Conservation (phyloP, 1,140 invertebrate genomes). For the Cydia strobilella region DNA sequence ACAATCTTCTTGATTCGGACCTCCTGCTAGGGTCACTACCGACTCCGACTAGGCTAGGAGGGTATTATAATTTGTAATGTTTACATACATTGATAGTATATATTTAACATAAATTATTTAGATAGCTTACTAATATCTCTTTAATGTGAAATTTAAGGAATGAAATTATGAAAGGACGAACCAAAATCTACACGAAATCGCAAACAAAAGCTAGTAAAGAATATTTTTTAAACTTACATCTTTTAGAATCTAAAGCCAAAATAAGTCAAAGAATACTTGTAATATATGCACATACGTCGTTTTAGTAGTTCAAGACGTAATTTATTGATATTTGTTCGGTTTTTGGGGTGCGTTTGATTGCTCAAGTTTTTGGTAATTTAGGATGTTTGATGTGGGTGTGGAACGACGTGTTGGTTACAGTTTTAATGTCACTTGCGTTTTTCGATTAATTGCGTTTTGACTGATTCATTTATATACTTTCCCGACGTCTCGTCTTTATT, state of each 20-base stretch:
- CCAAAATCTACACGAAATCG: too few relatives aligned
- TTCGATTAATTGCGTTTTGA: conserved; percentile 8
- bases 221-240: background rate
- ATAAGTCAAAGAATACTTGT: background rate
- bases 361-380: conserved; percentile 21
- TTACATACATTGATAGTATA: too few relatives aligned
- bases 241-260: background rate
- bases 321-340: conserved; percentile 34
- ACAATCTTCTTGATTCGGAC: too few relatives aligned
- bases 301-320: background rate
- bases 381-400: conserved; percentile 8
- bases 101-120: too few relatives aligned
- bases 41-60: too few relatives aligned
- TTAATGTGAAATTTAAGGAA: too few relatives aligned
- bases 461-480: background rate
- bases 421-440: background rate
- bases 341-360: conserved; percentile 30
- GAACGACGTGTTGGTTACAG: conserved; percentile 1
- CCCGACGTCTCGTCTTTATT: background rate
- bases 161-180: too few relatives aligned
- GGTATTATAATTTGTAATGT: too few relatives aligned
- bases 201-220: too few relatives aligned
- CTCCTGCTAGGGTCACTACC: too few relatives aligned
- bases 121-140: too few relatives aligned
- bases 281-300: background rate